Conservation (phyloP, 2,797 vertebrate species). For the Xenentodon cancila region DNA sequence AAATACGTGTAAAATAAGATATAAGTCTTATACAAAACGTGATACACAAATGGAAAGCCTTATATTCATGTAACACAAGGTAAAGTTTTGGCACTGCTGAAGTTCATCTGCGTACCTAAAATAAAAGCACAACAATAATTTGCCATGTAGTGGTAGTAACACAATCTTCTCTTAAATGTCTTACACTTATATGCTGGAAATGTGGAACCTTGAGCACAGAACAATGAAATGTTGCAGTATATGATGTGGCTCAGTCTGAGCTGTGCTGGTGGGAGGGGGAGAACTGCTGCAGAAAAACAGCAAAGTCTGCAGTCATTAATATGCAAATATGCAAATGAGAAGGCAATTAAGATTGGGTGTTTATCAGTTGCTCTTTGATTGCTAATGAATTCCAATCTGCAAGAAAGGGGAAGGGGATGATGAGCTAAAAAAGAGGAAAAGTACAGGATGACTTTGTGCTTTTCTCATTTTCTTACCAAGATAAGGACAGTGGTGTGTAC, state of each 20-base stretch:
- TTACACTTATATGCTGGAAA: conserved; percentile 43
- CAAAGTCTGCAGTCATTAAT: conserved; percentile 92
- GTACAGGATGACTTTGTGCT: conserved; percentile 61
- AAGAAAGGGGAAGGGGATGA: conserved; percentile 81
- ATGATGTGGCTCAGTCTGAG: conserved; percentile 44
- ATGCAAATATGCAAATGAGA: conserved; percentile 98
- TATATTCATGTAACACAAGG: background rate
- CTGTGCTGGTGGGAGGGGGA: conserved; percentile 60
- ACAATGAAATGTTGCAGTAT: conserved; percentile 53
- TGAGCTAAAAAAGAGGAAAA: conserved; percentile 67
- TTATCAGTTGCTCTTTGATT: conserved; percentile 88
- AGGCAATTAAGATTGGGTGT: conserved; percentile 90
- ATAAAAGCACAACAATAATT: conserved; percentile 18
- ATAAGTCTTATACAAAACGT: background rate
- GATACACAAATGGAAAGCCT: background rate
- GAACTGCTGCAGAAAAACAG: conserved; percentile 82
- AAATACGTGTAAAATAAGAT: background rate
- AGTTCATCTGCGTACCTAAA: conserved; percentile 3
- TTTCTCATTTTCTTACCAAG: conserved; percentile 29
- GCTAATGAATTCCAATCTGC: conserved; percentile 88
- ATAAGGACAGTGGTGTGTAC: conserved; percentile 9
- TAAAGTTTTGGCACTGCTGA: background rate
- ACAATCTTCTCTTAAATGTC: conserved; percentile 39
- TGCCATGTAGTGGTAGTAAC: conserved; percentile 27
- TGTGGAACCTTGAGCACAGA: conserved; percentile 41